Conservation (phyloP, 2,888 invertebrate genomes). For the Lochmaea crataegi region DNA sequence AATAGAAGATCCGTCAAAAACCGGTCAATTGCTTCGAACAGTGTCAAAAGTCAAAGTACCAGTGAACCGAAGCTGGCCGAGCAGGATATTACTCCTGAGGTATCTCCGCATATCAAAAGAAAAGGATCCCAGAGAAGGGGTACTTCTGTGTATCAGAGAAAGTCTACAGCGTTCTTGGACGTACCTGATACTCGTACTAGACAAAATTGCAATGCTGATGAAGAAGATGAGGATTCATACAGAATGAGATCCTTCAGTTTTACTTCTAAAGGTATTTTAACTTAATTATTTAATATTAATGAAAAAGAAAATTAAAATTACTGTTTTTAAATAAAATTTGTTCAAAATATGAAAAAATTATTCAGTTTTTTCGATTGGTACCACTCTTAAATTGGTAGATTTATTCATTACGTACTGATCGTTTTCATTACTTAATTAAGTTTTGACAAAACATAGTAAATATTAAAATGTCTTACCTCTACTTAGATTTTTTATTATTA, state of each 20-base stretch:
- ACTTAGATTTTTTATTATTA: no score
- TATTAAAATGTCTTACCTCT: no score
- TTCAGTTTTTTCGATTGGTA: no score
- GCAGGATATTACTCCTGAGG: conserved; percentile 69
- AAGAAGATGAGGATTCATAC: conserved; percentile 88
- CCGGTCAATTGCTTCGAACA: conserved; percentile 65
- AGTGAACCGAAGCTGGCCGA: conserved; percentile 77
- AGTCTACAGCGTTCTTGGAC: conserved; percentile 79
- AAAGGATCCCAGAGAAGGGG: conserved; percentile 70
- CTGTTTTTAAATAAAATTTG: no score
- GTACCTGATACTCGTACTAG: conserved; percentile 68
- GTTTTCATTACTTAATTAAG: no score
- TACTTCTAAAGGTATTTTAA: conserved; percentile 82
- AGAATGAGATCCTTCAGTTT: conserved; percentile 92
- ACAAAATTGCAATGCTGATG: conserved; percentile 59
- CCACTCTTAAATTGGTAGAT: no score
- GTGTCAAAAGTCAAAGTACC: conserved; percentile 71
- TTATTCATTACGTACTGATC: no score
- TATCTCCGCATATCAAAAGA: conserved; percentile 74
- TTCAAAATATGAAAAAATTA: no score
- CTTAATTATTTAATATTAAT: neutral
- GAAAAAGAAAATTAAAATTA: no score
- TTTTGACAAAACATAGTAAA: no score
- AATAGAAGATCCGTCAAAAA: conserved; percentile 68
- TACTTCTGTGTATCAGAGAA: conserved; percentile 68